phyloP scores from a whole-genome alignment of 2,888 invertebrate genomes.

The Criorhina ranunculi region DNA sequence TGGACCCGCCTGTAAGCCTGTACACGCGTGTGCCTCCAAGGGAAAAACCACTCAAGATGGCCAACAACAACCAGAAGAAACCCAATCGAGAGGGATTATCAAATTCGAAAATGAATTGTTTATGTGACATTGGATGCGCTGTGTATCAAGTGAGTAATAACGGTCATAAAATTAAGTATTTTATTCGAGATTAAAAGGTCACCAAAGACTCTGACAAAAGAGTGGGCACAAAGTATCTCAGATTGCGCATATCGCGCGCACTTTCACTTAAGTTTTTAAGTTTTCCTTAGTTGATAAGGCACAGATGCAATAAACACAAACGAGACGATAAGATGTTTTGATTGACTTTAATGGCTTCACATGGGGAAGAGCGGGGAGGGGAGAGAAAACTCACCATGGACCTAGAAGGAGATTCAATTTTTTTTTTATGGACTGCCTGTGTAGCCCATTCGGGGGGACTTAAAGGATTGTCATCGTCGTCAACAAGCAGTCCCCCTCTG shows the following conservation, averaged over 20 bases:
- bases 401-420: conserved; percentile 10
- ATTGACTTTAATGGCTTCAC: conserved; percentile 67
- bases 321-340: conserved; percentile 58
- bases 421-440: conserved; percentile 2
- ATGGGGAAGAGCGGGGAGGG: not conserved
- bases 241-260: conserved; percentile 64
- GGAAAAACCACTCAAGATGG: conserved; percentile 21
- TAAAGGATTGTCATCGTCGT: conserved; percentile 67
- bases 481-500: not conserved
- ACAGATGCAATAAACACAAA: conserved; percentile 40
- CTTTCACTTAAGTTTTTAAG: conserved; percentile 66
- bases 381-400: not conserved
- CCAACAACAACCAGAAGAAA: not conserved
- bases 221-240: conserved; percentile 18
- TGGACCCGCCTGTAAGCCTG: conserved; percentile 8
- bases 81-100: conserved; percentile 43
- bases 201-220: conserved; percentile 9
- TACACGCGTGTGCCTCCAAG: not conserved
- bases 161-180: conserved; percentile 69
- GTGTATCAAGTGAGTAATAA: conserved; percentile 59
- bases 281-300: conserved; percentile 46
- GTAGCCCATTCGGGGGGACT: conserved; percentile 28
- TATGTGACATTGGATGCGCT: conserved; percentile 50
- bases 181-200: conserved; percentile 76
- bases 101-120: conserved; percentile 68